These are phyloP conservation scores for Vulpes lagopus DNA, from an alignment of 2,113 vertebrate genomes.

Conservation along the genomic window DNA sequence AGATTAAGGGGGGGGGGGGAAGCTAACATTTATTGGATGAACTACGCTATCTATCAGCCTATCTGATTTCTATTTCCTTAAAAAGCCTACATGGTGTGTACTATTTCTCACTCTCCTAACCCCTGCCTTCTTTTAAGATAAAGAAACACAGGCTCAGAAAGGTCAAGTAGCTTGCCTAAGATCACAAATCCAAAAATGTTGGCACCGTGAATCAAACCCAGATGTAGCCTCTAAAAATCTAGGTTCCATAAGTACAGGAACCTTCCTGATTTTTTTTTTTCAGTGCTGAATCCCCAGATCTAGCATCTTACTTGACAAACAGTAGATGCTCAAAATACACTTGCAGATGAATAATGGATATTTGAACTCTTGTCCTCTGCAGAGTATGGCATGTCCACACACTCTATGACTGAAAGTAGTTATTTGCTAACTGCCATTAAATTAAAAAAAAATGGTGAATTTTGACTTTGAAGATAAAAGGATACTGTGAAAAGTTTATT, in stretches of 20 bases:
- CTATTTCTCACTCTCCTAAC: not conserved
- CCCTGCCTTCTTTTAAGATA: not conserved
- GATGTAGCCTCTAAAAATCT: not conserved
- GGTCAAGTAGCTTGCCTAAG: not conserved
- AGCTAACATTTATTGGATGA: not conserved
- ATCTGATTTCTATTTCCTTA: slow-evolving; percentile 7
- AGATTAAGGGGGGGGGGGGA: not conserved
- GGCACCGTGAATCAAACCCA: not conserved
- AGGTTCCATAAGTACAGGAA: not conserved
- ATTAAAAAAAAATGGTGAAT: not conserved
- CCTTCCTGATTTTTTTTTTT: slow-evolving; percentile 28
- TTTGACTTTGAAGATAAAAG: slow-evolving; percentile 23
- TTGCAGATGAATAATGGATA: not conserved
- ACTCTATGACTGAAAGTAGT: not conserved
- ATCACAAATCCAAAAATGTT: not conserved
- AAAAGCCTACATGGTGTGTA: not conserved
- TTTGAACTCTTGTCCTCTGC: not conserved
- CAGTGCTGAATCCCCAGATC: not conserved
- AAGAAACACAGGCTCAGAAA: not conserved
- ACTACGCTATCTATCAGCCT: not conserved
- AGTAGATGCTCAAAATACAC: not conserved
- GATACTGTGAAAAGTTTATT: not conserved
- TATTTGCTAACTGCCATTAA: not conserved
- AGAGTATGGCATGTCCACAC: not conserved
- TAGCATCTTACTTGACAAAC: not conserved